Base-by-base conservation (phyloP, 2,888 invertebrate genomes). In the Cataglyphis cursor region DNA sequence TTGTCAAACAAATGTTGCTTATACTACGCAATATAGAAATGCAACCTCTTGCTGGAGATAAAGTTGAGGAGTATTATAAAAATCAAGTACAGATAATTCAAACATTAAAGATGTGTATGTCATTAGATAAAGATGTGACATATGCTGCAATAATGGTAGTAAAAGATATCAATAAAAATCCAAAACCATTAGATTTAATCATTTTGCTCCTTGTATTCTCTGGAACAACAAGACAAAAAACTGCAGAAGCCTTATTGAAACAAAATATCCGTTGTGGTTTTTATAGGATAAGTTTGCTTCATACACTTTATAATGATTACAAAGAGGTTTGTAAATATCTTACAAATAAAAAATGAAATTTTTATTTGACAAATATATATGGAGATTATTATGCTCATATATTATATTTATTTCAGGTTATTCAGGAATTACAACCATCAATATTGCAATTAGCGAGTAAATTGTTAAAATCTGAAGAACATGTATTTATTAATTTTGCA, bases 171-270 rank as follows among this genome's bases (percentile, higher is more conserved):
- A 96, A 96, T 92, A 94, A 95, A 59, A 96, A 96, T 82, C 96
- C 96, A 85, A 97, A 96, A 94, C 96, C 97, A 0, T 95, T 97
- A 84, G 97, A 98, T 94, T 95, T 97, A 73, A 94, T 97, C 86
- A 93, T 97, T 24, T 92, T 97, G n/a, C 95, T 97, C 89, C 94
- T 97, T 28, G 96, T 96, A 88, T 95, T 96, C n/a, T 64, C 78
- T 54, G 89, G 81, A 65, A 88, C 80, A 73, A 54, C 12, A 81
- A 91, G 72, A 96, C 96, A 89, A 96, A 96, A 90, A 95, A 96
- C 85, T 88, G 95, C 97, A 24, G 97, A 97, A 93, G 95, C 95
- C 86, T 92, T 97, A 59, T 95, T 97, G 84, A 96, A 96, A 91
- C 96, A 96, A 87, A 96, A 96, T 87, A 96, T 97, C 21, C 96